Evolutionary conservation across 2,888 invertebrate genomes (phyloP).

Genomic region (Protula sp.): DNA sequence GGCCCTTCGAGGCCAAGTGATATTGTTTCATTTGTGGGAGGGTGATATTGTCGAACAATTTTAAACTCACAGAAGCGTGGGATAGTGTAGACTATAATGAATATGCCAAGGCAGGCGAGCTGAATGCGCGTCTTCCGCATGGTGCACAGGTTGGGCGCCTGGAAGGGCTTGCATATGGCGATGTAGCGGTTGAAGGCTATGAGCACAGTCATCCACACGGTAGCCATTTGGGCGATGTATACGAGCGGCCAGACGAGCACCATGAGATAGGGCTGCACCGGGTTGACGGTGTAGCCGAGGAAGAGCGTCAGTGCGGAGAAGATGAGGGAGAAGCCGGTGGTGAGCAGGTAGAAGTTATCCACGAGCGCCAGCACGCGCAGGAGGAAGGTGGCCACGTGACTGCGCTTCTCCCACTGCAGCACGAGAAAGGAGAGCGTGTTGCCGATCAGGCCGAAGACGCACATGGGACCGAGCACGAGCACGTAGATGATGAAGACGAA

Average conservation of each 20-base stretch:
- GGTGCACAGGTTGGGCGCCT: conserved; percentile 21
- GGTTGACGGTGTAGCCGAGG: conserved; percentile 5
- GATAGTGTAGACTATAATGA: conserved; percentile 22
- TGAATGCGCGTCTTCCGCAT: conserved; percentile 18
- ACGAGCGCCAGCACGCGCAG: conserved; percentile 22
- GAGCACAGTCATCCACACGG: conserved; percentile 29
- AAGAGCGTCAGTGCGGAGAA: conserved; percentile 15
- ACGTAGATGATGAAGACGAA: conserved; percentile 21
- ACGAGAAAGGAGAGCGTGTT: conserved; percentile 26
- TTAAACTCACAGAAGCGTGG: conserved; percentile 23
- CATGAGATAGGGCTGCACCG: conserved; percentile 10
- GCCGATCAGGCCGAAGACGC: conserved; percentile 22
- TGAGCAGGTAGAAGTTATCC: conserved; percentile 24
- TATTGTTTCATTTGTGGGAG: conserved; percentile 6
- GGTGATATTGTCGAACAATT: conserved; percentile 2
- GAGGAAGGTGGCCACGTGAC: conserved; percentile 22
- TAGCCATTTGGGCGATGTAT: conserved; percentile 25
- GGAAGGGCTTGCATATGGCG: conserved; percentile 28
- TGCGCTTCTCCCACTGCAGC: conserved; percentile 21
- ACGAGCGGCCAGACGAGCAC: conserved; percentile 25
- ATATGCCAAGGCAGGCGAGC: conserved; percentile 12
- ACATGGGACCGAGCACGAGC: conserved; percentile 16
- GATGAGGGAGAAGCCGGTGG: conserved; percentile 19
- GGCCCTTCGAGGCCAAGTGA: neutral
- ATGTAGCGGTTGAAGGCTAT: conserved; percentile 28